These are phyloP conservation scores for Dromococcyx pavoninus DNA, from an alignment of 2,797 vertebrate species.

Conservation along the genomic window DNA sequence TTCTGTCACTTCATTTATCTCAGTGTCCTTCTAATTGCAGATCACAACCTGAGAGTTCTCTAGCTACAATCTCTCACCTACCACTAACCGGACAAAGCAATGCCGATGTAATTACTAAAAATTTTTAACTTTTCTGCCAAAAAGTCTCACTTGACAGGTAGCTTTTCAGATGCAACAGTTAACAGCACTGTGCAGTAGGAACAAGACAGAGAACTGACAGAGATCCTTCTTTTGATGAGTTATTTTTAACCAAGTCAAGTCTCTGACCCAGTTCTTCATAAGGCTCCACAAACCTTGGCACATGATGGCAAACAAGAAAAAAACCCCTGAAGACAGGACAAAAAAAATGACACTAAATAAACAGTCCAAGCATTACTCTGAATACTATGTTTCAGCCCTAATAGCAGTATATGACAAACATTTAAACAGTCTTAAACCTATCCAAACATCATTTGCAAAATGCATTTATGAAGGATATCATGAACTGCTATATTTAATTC, in stretches of 20 bases:
- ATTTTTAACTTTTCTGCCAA: not conserved
- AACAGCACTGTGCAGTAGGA: not conserved
- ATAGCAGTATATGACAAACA: not conserved
- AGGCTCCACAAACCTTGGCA: not conserved
- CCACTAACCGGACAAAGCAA: not conserved
- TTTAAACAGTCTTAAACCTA: not conserved
- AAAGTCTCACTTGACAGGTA: not conserved
- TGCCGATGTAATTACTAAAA: not conserved
- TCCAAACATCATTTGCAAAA: not conserved
- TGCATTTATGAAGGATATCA: not conserved
- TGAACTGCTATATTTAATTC: not conserved
- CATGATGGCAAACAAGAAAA: not conserved
- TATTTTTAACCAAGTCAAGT: conserved; percentile 53
- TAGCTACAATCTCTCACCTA: not conserved
- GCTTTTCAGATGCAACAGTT: not conserved
- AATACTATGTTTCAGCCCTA: not conserved
- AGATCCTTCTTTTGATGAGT: conserved; percentile 1
- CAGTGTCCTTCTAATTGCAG: not conserved
- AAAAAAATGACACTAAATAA: not conserved
- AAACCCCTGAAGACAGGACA: not conserved
- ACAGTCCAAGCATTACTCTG: not conserved
- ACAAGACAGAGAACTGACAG: not conserved
- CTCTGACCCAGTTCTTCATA: conserved; percentile 37
- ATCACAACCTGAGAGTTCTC: not conserved
- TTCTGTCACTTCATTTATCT: not conserved